Base-by-base conservation (phyloP, 2,113 vertebrate genomes). In the Dasyprocta punctata region DNA sequence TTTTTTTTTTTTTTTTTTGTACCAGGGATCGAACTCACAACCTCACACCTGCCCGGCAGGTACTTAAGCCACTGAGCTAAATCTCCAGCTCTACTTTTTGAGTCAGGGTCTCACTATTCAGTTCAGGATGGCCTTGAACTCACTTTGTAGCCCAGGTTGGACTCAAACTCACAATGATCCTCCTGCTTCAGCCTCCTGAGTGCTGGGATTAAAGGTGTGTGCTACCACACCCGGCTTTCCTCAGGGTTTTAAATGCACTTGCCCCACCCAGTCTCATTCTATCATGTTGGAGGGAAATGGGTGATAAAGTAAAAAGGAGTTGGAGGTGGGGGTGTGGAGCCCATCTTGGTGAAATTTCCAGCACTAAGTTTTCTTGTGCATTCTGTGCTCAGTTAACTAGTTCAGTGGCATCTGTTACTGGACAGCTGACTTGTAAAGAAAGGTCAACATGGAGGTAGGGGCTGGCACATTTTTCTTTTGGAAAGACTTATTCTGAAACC, bases 241-340 rank as follows among this genome's bases (percentile, higher is more conserved):
- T 98, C 94, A 41, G 96, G 98, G 97, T 98, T 98, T 99, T 98
- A 98, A 98, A 98, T 98, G 98, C 73, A 92, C 98, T 99, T 98
- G 98, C 99, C 98, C 99, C 98, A 98, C 99, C 98, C 98, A 99
- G 98, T 92, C 93, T 98, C 98, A 90, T 95, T 80, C 95, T 97
- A 81, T 97, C 69, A 89, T 0, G 61, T 92, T 87, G 38, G 93
- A 97, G 92, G 71, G 93, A 92, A 92, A 94, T 94, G 97, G 97
- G 87, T 80, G 94, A 97, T 89, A 95, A 77, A 77, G 98, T 92
- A 94, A 77, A 36, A 96, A 97, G 96, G 92, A 56, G 92, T 38
- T 67, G 4, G 38, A 58, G 33, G 26, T 22, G 52, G 75, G 41
- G 80, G n/a, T 0, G 54, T 3, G 38, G 30, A 75, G n/a, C 33